Conservation (phyloP, 1,140 invertebrate genomes). For the Pinna nobilis region DNA sequence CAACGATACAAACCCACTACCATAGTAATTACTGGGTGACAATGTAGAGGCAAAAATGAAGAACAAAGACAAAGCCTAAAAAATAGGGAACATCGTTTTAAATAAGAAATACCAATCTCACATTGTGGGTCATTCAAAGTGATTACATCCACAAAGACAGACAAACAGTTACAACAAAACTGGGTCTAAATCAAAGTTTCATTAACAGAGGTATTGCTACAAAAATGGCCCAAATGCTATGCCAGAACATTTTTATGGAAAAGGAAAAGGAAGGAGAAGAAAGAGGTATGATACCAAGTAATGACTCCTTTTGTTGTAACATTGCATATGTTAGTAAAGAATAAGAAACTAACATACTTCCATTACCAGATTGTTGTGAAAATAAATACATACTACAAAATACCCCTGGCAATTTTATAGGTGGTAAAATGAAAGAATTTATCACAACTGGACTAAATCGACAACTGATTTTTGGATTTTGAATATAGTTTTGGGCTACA, state of each 20-base stretch:
- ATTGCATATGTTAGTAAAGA: background rate
- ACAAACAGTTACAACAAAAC: background rate
- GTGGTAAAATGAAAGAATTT: background rate
- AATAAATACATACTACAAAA: background rate
- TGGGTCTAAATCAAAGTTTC: background rate
- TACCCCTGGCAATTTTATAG: background rate
- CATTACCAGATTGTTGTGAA: background rate
- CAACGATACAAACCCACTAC: background rate
- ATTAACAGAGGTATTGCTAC: background rate
- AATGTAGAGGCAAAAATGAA: background rate
- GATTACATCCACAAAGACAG: background rate
- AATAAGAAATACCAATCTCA: background rate
- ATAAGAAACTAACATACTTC: background rate
- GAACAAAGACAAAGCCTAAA: background rate
- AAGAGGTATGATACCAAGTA: background rate
- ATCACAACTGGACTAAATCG: background rate
- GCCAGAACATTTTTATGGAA: background rate
- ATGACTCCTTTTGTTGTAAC: background rate
- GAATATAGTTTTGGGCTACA: background rate
- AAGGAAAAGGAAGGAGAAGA: background rate
- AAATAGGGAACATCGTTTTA: background rate
- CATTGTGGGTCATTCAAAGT: background rate
- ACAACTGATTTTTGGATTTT: background rate
- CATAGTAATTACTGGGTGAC: background rate
- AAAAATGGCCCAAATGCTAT: background rate